These are phyloP conservation scores for Knipowitschia caucasica DNA, from an alignment of 2,797 vertebrate species.

Conservation along the genomic window DNA sequence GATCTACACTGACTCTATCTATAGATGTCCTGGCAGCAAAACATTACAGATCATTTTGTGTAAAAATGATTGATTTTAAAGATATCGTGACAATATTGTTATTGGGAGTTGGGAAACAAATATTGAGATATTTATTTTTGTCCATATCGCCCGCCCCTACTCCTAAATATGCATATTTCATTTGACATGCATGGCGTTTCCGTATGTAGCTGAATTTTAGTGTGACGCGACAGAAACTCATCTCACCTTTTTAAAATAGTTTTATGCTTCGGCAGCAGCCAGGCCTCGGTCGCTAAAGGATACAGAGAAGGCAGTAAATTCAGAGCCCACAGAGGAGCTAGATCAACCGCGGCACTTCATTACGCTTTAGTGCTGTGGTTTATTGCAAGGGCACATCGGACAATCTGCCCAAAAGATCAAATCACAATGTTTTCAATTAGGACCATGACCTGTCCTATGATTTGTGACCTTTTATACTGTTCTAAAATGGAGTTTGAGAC, in stretches of 20 bases:
- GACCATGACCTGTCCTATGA: constrained; percentile 6
- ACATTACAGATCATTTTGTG: too few relatives aligned
- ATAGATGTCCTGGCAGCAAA: too few relatives aligned
- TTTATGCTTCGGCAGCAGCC: constrained; percentile 26
- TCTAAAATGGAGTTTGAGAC: background rate
- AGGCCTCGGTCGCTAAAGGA: constrained; percentile 26
- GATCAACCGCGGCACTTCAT: constrained; percentile 8
- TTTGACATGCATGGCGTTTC: constrained; percentile 14
- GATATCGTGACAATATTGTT: too few relatives aligned
- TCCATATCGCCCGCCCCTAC: too few relatives aligned
- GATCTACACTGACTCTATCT: too few relatives aligned
- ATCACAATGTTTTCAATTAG: constrained; percentile 10
- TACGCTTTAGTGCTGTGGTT: constrained; percentile 2
- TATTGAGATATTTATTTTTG: too few relatives aligned
- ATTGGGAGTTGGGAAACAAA: too few relatives aligned
- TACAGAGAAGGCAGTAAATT: constrained; percentile 27
- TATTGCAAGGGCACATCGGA: background rate
- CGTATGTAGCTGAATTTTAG: constrained; percentile 22
- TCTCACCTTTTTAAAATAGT: constrained; percentile 34
- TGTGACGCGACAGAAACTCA: constrained; percentile 33
- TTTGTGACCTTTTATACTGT: constrained; percentile 7
- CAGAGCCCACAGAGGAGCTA: constrained; percentile 6
- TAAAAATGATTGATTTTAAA: too few relatives aligned
- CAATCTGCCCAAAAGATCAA: constrained; percentile 15
- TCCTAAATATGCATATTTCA: background rate